A percentile compares a stretch with the other conserved stretches of the same genome.
Evolutionary conservation across 2,113 vertebrate species (phyloP).

Genomic region (Sinocyclocheilus grahami): DNA sequence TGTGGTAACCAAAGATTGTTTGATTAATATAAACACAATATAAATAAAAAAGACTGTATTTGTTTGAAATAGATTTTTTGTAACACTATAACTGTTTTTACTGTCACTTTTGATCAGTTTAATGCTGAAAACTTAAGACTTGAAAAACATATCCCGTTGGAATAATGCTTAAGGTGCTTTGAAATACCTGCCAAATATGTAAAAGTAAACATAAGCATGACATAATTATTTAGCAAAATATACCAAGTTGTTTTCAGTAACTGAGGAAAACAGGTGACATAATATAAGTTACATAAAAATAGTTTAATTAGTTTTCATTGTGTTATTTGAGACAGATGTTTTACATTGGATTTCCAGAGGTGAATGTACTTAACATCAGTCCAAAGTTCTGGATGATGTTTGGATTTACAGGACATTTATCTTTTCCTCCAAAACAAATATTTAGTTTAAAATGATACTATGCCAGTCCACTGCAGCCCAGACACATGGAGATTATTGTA

Average conservation of each 20-base stretch:
- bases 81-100: too few relatives aligned
- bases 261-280: background rate
- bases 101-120: too few relatives aligned
- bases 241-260: background rate
- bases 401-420: background rate
- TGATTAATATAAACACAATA: too few relatives aligned
- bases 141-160: background rate
- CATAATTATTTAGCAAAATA: background rate
- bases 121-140: too few relatives aligned
- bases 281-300: background rate
- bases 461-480: background rate
- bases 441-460: background rate
- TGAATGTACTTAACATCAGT: conserved; percentile 5
- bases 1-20: too few relatives aligned
- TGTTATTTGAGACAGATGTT: background rate
- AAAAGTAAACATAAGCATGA: too few relatives aligned
- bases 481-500: background rate
- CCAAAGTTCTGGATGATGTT: background rate
- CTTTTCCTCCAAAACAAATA: background rate
- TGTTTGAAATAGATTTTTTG: too few relatives aligned
- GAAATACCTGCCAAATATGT: too few relatives aligned
- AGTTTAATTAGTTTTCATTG: background rate
- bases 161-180: background rate
- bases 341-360: background rate
- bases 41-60: too few relatives aligned